A percentile compares a stretch with the other conserved stretches of the same genome.
Evolutionary conservation across 2,113 vertebrate genomes (phyloP).

Genomic region (Sebastes fasciatus): DNA sequence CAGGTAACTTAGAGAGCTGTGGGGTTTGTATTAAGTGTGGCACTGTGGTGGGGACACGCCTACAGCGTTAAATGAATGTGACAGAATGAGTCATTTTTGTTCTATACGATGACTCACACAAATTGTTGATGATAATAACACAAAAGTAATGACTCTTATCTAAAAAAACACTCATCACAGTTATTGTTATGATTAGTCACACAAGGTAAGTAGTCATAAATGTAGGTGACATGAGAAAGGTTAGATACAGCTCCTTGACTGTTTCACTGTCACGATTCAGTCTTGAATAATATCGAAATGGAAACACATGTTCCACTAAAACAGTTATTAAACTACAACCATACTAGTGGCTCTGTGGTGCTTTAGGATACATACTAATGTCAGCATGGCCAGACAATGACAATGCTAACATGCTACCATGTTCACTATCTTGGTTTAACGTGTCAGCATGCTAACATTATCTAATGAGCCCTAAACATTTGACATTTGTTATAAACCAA

Average conservation of each 20-base stretch:
- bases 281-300: not conserved
- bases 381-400: not conserved
- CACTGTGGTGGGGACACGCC: constrained; percentile 18
- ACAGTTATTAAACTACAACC: not conserved
- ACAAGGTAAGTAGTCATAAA: not conserved
- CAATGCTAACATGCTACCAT: not conserved
- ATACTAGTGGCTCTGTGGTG: not conserved
- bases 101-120: not conserved
- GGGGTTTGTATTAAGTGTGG: not conserved
- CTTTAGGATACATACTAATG: not conserved
- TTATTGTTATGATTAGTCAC: constrained; percentile 9
- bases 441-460: not conserved
- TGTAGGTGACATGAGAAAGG: not conserved
- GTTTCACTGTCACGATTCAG: not conserved
- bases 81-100: constrained; percentile 6
- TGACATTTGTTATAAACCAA: not conserved
- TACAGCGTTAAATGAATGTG: not conserved
- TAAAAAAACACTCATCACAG: constrained; percentile 15
- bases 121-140: constrained; percentile 9
- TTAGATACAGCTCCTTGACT: not conserved
- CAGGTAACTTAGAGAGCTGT: constrained; percentile 17
- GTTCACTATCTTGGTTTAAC: not conserved
- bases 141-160: constrained; percentile 16
- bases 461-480: not conserved
- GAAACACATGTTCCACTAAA: not conserved